phyloP scores from a whole-genome alignment of 2,888 invertebrate species.

The Ceraclea dissimilis region DNA sequence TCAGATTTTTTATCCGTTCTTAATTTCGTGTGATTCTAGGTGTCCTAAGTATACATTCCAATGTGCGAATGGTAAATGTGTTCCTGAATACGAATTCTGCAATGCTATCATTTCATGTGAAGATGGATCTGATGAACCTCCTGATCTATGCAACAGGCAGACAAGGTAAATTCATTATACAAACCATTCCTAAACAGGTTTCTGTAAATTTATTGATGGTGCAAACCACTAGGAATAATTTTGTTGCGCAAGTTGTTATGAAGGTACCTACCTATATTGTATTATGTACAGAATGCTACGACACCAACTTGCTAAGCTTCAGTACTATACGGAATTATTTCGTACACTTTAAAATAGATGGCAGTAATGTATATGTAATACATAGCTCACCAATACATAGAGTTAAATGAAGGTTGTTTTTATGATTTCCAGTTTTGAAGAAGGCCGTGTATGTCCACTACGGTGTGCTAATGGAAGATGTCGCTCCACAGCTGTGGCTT shows the following conservation, averaged over 20 bases:
- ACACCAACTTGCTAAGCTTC: too few species aligned
- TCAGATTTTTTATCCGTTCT: too few species aligned
- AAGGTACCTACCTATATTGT: too few species aligned
- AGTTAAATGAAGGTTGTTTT: too few species aligned
- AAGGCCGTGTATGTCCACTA: constrained; percentile 56
- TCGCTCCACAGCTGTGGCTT: constrained; percentile 80
- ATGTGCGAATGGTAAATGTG: constrained; percentile 77
- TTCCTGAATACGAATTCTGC: constrained; percentile 87
- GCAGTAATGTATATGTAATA: too few species aligned
- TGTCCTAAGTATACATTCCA: constrained; percentile 80
- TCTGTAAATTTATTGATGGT: neutral
- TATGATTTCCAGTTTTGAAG: constrained; percentile 21
- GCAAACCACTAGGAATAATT: too few species aligned
- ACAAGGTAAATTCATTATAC: constrained; percentile 36
- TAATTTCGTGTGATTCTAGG: too few species aligned
- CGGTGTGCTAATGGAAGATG: constrained; percentile 82
- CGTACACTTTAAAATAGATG: too few species aligned
- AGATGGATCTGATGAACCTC: constrained; percentile 85
- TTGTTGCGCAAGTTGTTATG: too few species aligned
- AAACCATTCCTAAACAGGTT: constrained; percentile 5
- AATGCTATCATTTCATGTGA: constrained; percentile 81
- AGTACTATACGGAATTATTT: too few species aligned
- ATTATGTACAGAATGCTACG: too few species aligned
- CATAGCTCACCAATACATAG: too few species aligned
- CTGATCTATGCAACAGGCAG: constrained; percentile 64